Evolutionary conservation across 2,888 invertebrate genomes (phyloP), one percentile per base, ranked within the genome.

Genomic region (Scelioninae gen. 2): DNA sequence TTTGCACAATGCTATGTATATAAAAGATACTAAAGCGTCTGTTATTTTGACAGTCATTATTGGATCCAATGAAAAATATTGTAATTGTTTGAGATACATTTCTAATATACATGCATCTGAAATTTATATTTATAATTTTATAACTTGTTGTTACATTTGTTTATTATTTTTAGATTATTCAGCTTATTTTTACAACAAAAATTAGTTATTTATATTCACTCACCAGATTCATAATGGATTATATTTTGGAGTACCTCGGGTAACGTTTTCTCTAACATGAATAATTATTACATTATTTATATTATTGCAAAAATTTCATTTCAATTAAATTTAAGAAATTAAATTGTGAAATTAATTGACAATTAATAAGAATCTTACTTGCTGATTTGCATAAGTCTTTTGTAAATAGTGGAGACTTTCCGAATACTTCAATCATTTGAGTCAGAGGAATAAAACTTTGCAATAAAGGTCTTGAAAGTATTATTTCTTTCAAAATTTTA

Each of bases 401-500:
- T 25, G 77, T 75, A 64, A 83, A 81, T 6, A 22, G 61, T 5
- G 58, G 18, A 25, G 75, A 77, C 11, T 73, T 76, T 13, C 79
- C 76, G 72, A 84, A 85, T 13, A 78, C 76, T 64, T 78, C 78
- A 65, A 86, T 74, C 63, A 81, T 70, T 64, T 78, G 76, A 10
- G 79, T 78, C 11, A 86, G 60, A 11, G 81, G 53, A 1, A 78
- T 69, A n/a, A 83, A 84, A 63, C 81, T 81, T n/a, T 78, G 69
- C 3, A 82, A 73, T 18, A 86, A 68, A 11, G 86, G 86, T 35
- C 85, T 79, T 13, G 82, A 80, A 39, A 83, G 83, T 22, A 85
- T 74, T n/a, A 85, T 78, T 77, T 85, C 84, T 70, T 80, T 82
- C 15, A 84, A 80, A 75, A 86, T 86, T 6, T 75, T 64, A 28